Conservation (phyloP, 2,113 vertebrate genomes). For the Scortum barcoo region DNA sequence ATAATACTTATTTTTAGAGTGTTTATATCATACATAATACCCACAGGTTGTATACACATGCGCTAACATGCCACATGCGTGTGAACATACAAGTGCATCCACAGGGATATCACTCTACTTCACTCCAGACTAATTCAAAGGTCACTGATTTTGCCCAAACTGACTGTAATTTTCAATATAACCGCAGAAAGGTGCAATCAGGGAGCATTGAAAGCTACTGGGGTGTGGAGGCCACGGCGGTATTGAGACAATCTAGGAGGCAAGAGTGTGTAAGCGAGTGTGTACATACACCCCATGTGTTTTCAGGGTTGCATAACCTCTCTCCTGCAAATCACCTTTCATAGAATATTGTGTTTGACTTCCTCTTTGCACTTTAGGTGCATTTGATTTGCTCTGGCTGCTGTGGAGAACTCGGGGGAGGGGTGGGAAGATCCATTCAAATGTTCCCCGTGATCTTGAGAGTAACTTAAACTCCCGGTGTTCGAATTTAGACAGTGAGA, state of each 20-base stretch:
- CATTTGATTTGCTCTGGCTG: constrained; percentile 50
- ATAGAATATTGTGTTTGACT: constrained; percentile 27
- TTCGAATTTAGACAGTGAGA: background rate
- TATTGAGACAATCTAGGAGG: constrained; percentile 12
- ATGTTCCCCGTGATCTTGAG: constrained; percentile 21
- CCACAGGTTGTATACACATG: constrained; percentile 2
- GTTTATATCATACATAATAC: constrained; percentile 13
- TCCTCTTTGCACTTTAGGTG: constrained; percentile 37
- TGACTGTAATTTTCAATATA: constrained; percentile 48
- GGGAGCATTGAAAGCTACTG: constrained; percentile 39
- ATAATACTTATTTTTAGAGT: constrained; percentile 26
- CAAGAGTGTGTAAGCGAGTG: constrained; percentile 18
- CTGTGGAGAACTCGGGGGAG: constrained; percentile 15
- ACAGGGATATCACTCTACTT: constrained; percentile 9
- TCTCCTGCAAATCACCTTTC: constrained; percentile 35
- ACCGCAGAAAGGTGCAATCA: constrained; percentile 46
- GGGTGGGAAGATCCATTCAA: constrained; percentile 18
- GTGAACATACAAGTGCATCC: background rate
- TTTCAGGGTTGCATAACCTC: constrained; percentile 9
- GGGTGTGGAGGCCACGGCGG: constrained; percentile 29
- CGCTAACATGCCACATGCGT: background rate
- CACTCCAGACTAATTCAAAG: constrained; percentile 53
- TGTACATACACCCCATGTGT: background rate
- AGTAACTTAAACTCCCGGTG: background rate
- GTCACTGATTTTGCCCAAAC: constrained; percentile 61